phyloP scores from a whole-genome alignment of 2,797 vertebrate species.

The Clarias pachynema region DNA sequence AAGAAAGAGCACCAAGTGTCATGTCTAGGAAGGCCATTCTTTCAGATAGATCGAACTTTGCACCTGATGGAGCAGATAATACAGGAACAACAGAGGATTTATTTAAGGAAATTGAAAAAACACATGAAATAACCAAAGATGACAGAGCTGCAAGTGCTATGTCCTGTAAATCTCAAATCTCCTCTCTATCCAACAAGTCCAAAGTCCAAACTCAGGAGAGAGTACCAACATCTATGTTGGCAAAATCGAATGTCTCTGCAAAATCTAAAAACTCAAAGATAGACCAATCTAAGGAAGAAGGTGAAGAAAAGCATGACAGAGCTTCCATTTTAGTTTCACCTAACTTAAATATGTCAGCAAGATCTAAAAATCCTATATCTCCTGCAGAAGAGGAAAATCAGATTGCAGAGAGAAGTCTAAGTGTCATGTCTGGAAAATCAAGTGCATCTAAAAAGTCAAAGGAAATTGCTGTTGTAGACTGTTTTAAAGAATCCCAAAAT shows the following conservation, averaged over 20 bases:
- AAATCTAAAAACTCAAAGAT: constrained; percentile 25
- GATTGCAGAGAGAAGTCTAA: constrained; percentile 27
- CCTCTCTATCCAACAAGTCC: not conserved
- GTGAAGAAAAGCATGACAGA: constrained; percentile 21
- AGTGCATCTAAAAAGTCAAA: constrained; percentile 51
- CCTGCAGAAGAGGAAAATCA: constrained; percentile 23
- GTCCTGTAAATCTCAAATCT: not conserved
- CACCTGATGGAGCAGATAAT: not conserved
- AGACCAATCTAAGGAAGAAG: not conserved
- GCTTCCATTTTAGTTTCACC: constrained; percentile 46
- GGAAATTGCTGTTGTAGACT: constrained; percentile 23
- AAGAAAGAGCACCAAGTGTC: constrained; percentile 35
- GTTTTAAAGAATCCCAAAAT: constrained; percentile 28
- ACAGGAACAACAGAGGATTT: not conserved
- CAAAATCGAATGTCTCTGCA: constrained; percentile 44
- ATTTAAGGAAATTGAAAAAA: not conserved
- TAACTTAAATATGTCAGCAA: constrained; percentile 58
- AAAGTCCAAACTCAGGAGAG: constrained; percentile 22
- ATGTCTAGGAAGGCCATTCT: constrained; percentile 38
- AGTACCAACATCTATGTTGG: constrained; percentile 40
- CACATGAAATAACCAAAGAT: constrained; percentile 15
- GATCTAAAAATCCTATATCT: constrained; percentile 48
- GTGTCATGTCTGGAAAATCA: constrained; percentile 50
- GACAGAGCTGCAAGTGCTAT: constrained; percentile 11
- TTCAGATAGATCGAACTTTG: constrained; percentile 28